A percentile compares a stretch with the other conserved stretches of the same genome.
phyloP scores from a whole-genome alignment of 2,113 vertebrate species.

The Amazona vittata region DNA sequence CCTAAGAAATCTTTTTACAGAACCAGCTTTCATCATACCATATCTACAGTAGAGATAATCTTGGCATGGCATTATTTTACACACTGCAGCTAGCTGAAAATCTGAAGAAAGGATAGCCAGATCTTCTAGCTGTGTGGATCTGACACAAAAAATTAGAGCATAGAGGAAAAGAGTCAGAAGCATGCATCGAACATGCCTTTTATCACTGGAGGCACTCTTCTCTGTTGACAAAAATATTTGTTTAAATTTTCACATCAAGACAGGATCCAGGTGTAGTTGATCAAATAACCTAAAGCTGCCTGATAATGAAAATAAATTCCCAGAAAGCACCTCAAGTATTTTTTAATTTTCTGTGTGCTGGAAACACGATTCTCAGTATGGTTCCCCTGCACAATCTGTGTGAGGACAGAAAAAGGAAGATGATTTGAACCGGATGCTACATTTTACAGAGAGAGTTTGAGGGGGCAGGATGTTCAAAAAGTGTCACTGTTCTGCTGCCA shows the following conservation, averaged over 20 bases:
- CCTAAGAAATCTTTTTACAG: neutral
- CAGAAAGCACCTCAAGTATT: neutral
- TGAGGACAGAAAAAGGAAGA: neutral
- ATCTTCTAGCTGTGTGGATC: neutral
- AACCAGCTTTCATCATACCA: neutral
- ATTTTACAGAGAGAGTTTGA: neutral
- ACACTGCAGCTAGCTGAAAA: conserved; percentile 20
- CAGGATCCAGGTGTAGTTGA: conserved; percentile 27
- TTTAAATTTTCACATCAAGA: conserved; percentile 55
- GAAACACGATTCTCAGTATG: neutral
- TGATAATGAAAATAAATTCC: conserved; percentile 2
- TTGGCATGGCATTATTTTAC: neutral
- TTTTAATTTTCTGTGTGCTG: conserved; percentile 17
- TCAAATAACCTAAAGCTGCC: conserved; percentile 46
- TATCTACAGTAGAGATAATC: conserved; percentile 16
- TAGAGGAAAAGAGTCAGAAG: conserved; percentile 11
- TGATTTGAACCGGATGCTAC: neutral
- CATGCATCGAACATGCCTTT: conserved; percentile 20
- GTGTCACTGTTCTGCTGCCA: neutral
- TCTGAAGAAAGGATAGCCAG: neutral
- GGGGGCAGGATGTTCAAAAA: neutral
- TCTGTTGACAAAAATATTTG: conserved; percentile 54
- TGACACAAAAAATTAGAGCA: conserved; percentile 33
- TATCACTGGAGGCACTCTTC: conserved; percentile 29
- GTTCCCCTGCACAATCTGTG: neutral